A percentile compares a stretch with the other conserved stretches of the same genome.
phyloP scores from a whole-genome alignment of 2,797 vertebrate species.

The Novumbra hubbsi region DNA sequence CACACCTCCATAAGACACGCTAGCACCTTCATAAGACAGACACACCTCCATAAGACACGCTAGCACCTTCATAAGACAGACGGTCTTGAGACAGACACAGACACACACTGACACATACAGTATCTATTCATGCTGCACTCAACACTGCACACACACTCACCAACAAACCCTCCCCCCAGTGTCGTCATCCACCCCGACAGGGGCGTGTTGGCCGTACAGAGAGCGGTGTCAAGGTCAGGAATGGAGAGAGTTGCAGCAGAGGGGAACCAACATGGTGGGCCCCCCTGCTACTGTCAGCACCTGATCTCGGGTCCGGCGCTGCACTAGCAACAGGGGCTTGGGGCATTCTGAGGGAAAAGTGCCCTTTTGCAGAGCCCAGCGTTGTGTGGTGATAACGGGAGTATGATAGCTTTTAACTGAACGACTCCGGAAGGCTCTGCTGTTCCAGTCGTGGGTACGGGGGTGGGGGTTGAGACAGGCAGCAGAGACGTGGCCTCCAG shows the following conservation, averaged over 20 bases:
- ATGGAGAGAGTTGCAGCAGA: background rate
- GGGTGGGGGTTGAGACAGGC: slow-evolving; percentile 58
- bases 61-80: background rate
- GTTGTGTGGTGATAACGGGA: slow-evolving; percentile 84
- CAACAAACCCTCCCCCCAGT: slow-evolving; percentile 30
- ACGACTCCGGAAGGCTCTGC: slow-evolving; percentile 65
- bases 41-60: too few relatives aligned
- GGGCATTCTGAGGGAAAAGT: slow-evolving; percentile 52
- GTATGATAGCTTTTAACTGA: slow-evolving; percentile 87
- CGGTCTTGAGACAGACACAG: background rate
- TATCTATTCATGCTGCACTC: slow-evolving; percentile 8
- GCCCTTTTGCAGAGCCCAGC: slow-evolving; percentile 54
- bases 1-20: too few relatives aligned
- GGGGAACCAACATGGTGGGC: background rate
- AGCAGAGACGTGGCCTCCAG: slow-evolving; percentile 77
- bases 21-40: too few relatives aligned
- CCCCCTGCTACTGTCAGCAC: slow-evolving; percentile 30
- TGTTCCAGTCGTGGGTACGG: slow-evolving; percentile 32
- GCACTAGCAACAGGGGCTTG: background rate
- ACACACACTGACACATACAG: slow-evolving; percentile 15
- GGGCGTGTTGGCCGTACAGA: background rate
- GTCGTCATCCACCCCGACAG: background rate
- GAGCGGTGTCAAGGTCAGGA: background rate
- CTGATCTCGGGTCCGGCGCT: background rate
- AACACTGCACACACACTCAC: slow-evolving; percentile 39